Evolutionary conservation across 2,888 invertebrate species (phyloP), one percentile per base, ranked within the genome.

Genomic region (Exocentrus adspersus): DNA sequence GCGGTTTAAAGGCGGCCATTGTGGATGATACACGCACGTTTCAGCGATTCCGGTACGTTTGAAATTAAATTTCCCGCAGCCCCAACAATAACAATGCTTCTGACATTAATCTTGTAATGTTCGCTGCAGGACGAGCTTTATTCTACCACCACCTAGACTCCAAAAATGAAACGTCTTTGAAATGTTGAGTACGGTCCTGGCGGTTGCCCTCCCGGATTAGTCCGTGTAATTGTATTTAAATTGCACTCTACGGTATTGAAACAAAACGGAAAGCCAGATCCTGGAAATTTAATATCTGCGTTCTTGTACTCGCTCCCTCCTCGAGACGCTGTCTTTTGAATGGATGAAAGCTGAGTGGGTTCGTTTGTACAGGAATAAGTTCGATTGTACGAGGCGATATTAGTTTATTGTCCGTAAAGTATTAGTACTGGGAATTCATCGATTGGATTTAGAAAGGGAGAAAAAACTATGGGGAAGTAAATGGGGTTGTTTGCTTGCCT

Each of bases 151-250:
- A 5, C 14, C n/a, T 1, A 5, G 2, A 2, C 2, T 37, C 12
- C n/a, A 14, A 12, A 2, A 12, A 14, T n/a, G 32, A 19, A 14
- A 4, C 19, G 32, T 32, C 32, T 32, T 20, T 9, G 19, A 32
- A 10, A 5, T 19, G 16, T 17, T 17, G 10, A 32, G 14, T 19
- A 32, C 51, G 32, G 20, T 19, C 51, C 12, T 17, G 5, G 16
- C n/a, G 51, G n/a, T 17, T 51, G 30, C 32, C 32, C 32, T 51
- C 17, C 32, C 17, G 20, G 51, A 51, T 51, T 51, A 51, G n/a
- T 17, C 30, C n/a, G n/a, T 19, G 19, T 51, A 51, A 51, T 51
- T 51, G 32, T 30, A 19, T 51, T 37, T 30, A 51, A 51, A 51
- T 51, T 51, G 51, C 30, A 51, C 30, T 51, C 32, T 51, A 51